These are phyloP conservation scores for Bos javanicus DNA, from an alignment of 2,113 vertebrate species.

Conservation along the genomic window DNA sequence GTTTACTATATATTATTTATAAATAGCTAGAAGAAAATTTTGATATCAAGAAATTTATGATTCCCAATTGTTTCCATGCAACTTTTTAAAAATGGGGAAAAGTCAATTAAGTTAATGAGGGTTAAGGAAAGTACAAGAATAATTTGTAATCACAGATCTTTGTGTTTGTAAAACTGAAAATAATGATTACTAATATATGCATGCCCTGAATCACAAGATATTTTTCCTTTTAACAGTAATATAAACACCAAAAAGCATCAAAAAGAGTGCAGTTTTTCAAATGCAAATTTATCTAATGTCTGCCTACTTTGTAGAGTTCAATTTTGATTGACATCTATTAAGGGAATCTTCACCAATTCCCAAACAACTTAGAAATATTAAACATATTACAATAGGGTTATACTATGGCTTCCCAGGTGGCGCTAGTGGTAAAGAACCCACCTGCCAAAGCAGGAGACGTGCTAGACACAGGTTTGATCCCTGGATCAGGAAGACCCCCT, in stretches of 20 bases:
- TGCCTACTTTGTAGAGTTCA: not conserved
- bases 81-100: not conserved
- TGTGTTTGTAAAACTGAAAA: slow-evolving; percentile 8
- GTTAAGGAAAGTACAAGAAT: not conserved
- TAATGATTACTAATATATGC: not conserved
- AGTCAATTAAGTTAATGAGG: not conserved
- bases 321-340: not conserved
- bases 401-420: not conserved
- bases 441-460: not conserved
- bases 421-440: not conserved
- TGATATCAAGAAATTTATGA: not conserved
- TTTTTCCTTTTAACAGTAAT: not conserved
- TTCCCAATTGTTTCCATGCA: not conserved
- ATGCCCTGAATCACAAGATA: not conserved
- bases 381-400: not conserved
- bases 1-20: not conserved
- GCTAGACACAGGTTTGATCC: not conserved
- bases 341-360: not conserved
- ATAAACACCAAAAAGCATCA: not conserved
- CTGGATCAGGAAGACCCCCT: not conserved
- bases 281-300: not conserved
- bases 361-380: not conserved
- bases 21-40: not conserved
- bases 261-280: not conserved
- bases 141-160: not conserved